Base-by-base conservation (phyloP, 2,797 vertebrate genomes). In the Ceryle rudis region DNA sequence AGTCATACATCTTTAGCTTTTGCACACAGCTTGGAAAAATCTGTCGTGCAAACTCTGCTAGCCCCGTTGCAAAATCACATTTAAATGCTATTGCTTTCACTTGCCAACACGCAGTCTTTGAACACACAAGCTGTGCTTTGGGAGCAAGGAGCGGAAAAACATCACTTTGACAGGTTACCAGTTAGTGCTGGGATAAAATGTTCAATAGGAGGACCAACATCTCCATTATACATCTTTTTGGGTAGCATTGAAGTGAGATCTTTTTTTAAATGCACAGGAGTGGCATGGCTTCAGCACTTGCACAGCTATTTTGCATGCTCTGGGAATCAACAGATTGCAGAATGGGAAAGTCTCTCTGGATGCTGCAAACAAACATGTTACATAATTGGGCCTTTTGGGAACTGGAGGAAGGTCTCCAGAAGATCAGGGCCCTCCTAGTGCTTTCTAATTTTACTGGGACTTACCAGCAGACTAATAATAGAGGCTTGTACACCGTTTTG, bases 251-350 rank as follows among this genome's bases (percentile, higher is more conserved):
- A 60, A 78, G 74, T 5, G 54, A 82, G 60, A 54, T 51, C 29
- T 64, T 47, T 79, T 71, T n/a, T 89, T 55, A 62, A 86, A 84
- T 5, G 31, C 21, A 46, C 7, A 29, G 10, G 6, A 81, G 28
- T 18, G n/a, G 46, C 54, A 33, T 1, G 15, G 73, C 41, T 72
- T 82, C 64, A 55, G 81, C 62, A 77, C 65, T 58, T 51, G 60
- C 47, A 52, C 49, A 80, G 75, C 66, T 84, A 7, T 58, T 87
- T 42, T 29, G 29, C 61, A 65, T 52, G n/a, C 31, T 58, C 77
- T 77, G 81, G 86, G 75, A 89, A 71, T 83, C 89, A 95, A 93
- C 92, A 95, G 41, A 91, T 57, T 91, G 67, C 92, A 90, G 77
- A 94, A 94, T 5, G 39, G 49, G 66, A 51, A 93, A 64, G 60